Evolutionary conservation across 2,797 vertebrate genomes (phyloP).

Genomic region (Hirundo rustica): DNA sequence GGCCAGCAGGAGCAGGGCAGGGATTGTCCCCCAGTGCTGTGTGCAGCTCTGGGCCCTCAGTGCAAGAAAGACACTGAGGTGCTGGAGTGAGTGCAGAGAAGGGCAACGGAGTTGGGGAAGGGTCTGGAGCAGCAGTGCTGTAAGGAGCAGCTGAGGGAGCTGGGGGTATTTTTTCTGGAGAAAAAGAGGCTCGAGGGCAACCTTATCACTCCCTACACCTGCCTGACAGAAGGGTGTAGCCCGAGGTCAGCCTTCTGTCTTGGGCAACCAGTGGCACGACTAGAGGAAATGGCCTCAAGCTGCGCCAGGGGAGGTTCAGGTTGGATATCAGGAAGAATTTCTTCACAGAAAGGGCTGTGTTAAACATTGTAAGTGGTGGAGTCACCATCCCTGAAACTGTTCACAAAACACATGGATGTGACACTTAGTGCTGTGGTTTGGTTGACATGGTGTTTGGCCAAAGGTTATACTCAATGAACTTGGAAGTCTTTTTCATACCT

Average conservation of each 20-base stretch:
- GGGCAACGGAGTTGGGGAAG: background rate
- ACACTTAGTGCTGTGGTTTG: too few relatives aligned
- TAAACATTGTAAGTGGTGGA: too few relatives aligned
- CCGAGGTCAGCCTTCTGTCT: too few relatives aligned
- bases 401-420: rapidly evolving
- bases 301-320: background rate
- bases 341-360: background rate
- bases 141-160: background rate
- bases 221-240: background rate
- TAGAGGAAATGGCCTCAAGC: background rate
- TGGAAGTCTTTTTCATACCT: background rate
- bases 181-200: background rate
- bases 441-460: background rate
- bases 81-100: background rate
- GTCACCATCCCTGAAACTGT: background rate
- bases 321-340: background rate
- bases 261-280: rapidly evolving
- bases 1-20: background rate
- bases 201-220: rapidly evolving
- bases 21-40: background rate
- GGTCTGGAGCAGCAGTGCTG: background rate
- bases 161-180: background rate
- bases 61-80: background rate
- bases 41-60: background rate
- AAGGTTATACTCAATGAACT: background rate